Evolutionary conservation across 37 sponge, comb jelly and placozoan species (phyloP), one percentile per base, ranked within the genome.

Genomic region (Mnemiopsis leidyi): DNA sequence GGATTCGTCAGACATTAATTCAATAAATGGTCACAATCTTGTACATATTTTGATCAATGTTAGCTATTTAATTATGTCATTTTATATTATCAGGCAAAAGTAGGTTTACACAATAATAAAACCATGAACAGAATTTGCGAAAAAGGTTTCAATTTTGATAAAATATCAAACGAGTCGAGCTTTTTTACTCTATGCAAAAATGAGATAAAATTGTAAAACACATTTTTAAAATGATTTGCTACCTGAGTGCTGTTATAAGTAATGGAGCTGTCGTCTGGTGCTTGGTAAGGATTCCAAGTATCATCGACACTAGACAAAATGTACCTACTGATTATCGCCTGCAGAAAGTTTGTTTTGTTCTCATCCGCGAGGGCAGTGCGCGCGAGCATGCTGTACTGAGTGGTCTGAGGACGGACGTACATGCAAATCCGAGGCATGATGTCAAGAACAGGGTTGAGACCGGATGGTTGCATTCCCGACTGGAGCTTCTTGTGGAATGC

Each of bases 191-290:
- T 20, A 7, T 20, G 18, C 36, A 31, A n/a, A n/a, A n/a, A n/a
- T n/a, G n/a, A n/a, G n/a, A n/a, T n/a, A n/a, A n/a, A n/a, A n/a
- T n/a, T n/a, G n/a, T n/a, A n/a, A n/a, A n/a, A n/a, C n/a, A n/a
- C n/a, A n/a, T n/a, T n/a, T n/a, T n/a, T n/a, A n/a, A n/a, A n/a
- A n/a, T n/a, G n/a, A n/a, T n/a, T 18, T 48, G 61, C 61, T 31
- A 26, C 79, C 32, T 26, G 26, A 13, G 35, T 16, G 79, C 16
- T 77, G 79, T 77, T 77, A 77, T 77, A 77, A 77, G 79, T 77
- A 28, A 32, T 36, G 16, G 9, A 36, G 33, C 36, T 33, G 26
- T 77, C 79, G 33, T 34, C 36, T 28, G 36, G 79, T 48, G 61
- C 9, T 28, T 34, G 79, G 33, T 77, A 33, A 3, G 79, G 90